phyloP scores from a whole-genome alignment of 2,888 invertebrate genomes.

The Orthosia gothica region DNA sequence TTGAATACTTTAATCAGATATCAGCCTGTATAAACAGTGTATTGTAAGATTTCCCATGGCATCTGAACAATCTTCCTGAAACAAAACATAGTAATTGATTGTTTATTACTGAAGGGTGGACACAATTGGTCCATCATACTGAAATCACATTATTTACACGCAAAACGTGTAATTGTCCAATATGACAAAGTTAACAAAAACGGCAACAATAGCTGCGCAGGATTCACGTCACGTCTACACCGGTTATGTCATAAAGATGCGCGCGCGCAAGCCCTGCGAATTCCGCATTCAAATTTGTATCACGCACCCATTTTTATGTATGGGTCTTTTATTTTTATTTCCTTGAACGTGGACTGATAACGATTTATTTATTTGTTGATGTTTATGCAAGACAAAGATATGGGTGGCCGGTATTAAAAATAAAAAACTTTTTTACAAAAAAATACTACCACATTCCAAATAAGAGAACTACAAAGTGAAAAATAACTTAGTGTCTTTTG shows the following conservation, averaged over 20 bases:
- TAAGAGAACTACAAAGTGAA: too few relatives aligned
- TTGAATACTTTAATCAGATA: not conserved
- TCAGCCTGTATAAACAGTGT: not conserved
- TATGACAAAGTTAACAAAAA: constrained; percentile 60
- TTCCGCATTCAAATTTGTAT: constrained; percentile 64
- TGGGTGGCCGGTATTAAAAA: constrained; percentile 4
- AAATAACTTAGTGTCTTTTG: too few relatives aligned
- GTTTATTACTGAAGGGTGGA: not conserved
- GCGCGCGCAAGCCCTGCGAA: constrained; percentile 55
- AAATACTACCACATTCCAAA: too few relatives aligned
- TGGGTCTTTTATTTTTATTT: constrained; percentile 53
- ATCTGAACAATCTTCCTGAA: constrained; percentile 15
- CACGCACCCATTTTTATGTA: constrained; percentile 59
- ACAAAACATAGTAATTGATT: constrained; percentile 3
- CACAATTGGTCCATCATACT: constrained; percentile 3
- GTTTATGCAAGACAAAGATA: constrained; percentile 32
- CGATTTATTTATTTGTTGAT: constrained; percentile 30
- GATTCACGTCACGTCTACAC: constrained; percentile 64
- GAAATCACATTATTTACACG: constrained; percentile 42
- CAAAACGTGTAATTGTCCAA: constrained; percentile 41
- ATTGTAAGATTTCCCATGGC: not conserved
- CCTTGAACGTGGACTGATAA: constrained; percentile 67
- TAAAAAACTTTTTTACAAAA: too few relatives aligned
- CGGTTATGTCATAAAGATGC: constrained; percentile 64
- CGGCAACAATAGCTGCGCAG: constrained; percentile 50